Percentiles rank a stretch among this genome's conserved stretches.
Conservation (phyloP, 2,888 invertebrate genomes). For the Rotaria socialis region DNA sequence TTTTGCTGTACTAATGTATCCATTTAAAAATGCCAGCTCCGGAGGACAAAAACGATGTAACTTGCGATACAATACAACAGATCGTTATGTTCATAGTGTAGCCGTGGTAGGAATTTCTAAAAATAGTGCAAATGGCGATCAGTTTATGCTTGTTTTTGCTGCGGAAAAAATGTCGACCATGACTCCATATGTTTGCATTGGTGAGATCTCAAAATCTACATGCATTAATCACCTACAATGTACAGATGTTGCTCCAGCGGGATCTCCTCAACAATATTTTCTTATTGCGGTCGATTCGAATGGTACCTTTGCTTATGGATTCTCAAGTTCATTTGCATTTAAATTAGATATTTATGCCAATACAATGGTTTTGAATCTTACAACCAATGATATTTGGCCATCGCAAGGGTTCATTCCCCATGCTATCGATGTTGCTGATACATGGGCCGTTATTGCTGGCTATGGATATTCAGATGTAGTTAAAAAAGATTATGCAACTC, state of each 20-base stretch:
- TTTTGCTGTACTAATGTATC: background rate
- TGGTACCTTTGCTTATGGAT: background rate
- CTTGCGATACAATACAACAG: background rate
- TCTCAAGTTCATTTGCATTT: background rate
- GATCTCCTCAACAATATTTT: background rate
- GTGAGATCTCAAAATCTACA: background rate
- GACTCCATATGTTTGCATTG: background rate
- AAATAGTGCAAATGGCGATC: background rate
- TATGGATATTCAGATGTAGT: background rate
- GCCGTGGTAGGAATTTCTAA: background rate
- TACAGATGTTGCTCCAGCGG: background rate
- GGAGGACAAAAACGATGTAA: background rate
- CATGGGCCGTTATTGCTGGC: background rate
- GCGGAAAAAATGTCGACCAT: background rate
- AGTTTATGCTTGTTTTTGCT: background rate
- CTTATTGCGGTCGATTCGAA: background rate
- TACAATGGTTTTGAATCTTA: background rate
- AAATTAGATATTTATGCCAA: background rate
- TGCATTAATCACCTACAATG: background rate
- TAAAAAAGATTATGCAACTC: background rate
- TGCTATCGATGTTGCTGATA: background rate
- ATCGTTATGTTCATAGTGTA: slow-evolving; percentile 2
- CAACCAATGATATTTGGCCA: background rate
- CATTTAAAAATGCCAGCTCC: background rate
- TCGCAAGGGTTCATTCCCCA: background rate